Evolutionary conservation across 2,113 vertebrate species (phyloP).

Genomic region (Myotis lucifugus): DNA sequence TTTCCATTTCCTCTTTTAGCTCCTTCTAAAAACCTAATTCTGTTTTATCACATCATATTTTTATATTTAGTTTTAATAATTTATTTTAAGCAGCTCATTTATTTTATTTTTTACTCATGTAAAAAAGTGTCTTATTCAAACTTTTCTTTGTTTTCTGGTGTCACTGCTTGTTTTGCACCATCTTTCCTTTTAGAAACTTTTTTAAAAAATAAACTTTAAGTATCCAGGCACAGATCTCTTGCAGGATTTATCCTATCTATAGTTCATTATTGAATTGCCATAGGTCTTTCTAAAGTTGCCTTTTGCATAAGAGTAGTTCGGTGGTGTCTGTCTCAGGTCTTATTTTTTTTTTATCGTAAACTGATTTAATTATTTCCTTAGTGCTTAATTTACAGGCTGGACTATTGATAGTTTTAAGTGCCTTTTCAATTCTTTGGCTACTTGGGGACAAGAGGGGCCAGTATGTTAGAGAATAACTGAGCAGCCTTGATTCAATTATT

Average conservation of each 20-base stretch:
- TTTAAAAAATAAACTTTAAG: background rate
- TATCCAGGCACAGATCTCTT: background rate
- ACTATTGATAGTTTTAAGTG: background rate
- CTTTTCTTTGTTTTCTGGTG: background rate
- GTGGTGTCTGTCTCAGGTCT: background rate
- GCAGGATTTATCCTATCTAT: background rate
- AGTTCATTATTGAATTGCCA: background rate
- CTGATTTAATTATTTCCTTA: background rate
- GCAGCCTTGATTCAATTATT: background rate
- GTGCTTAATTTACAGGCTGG: background rate
- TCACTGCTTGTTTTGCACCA: background rate
- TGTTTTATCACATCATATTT: background rate
- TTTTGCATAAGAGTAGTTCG: background rate
- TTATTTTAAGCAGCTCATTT: background rate
- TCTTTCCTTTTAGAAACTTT: background rate
- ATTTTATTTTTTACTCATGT: background rate
- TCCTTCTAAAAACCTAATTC: background rate
- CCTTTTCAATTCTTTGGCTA: background rate
- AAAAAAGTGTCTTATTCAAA: background rate
- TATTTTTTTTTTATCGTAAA: background rate
- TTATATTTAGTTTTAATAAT: background rate
- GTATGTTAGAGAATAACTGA: background rate
- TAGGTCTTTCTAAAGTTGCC: background rate
- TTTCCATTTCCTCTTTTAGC: background rate
- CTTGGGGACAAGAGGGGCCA: background rate